A percentile compares a stretch with the other conserved stretches of the same genome.
Conservation (phyloP, 2,888 invertebrate genomes). For the Drosophila nigricruria region DNA sequence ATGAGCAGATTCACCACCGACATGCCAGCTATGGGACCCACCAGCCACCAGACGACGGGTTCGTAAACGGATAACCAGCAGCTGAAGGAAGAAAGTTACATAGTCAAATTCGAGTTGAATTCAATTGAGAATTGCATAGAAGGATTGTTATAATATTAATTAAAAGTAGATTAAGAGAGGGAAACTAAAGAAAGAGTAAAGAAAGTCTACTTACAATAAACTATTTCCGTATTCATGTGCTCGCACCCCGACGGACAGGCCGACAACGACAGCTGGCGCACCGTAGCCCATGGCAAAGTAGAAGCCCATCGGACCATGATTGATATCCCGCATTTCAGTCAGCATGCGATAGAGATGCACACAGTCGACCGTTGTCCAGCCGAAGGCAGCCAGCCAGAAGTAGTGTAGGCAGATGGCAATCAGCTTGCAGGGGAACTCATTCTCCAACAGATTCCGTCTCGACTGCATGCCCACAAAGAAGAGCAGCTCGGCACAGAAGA, state of each 20-base stretch:
- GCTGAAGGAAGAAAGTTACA: constrained; percentile 86
- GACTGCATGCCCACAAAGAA: constrained; percentile 95
- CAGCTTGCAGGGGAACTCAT: constrained; percentile 95
- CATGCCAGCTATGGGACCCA: constrained; percentile 94
- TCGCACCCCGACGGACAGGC: constrained; percentile 95
- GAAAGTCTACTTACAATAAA: constrained; percentile 91
- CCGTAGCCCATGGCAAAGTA: constrained; percentile 97
- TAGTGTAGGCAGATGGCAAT: constrained; percentile 96
- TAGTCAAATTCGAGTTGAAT: not conserved
- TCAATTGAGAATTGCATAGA: not conserved
- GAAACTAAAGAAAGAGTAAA: not conserved
- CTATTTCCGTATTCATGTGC: constrained; percentile 98
- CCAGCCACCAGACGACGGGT: constrained; percentile 97
- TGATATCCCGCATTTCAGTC: constrained; percentile 97
- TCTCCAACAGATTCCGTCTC: constrained; percentile 91
- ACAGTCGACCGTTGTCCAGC: constrained; percentile 96
- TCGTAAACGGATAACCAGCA: constrained; percentile 98
- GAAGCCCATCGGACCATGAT: constrained; percentile 96
- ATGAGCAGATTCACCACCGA: constrained; percentile 92
- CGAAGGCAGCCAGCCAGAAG: constrained; percentile 95
- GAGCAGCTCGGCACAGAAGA: constrained; percentile 93
- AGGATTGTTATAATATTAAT: too few relatives aligned
- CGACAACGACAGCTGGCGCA: constrained; percentile 95
- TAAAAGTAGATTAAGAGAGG: too few relatives aligned
- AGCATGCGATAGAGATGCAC: constrained; percentile 97